phyloP scores from a whole-genome alignment of 2,888 invertebrate genomes.

The Acanthococcus lagerstroemiae region DNA sequence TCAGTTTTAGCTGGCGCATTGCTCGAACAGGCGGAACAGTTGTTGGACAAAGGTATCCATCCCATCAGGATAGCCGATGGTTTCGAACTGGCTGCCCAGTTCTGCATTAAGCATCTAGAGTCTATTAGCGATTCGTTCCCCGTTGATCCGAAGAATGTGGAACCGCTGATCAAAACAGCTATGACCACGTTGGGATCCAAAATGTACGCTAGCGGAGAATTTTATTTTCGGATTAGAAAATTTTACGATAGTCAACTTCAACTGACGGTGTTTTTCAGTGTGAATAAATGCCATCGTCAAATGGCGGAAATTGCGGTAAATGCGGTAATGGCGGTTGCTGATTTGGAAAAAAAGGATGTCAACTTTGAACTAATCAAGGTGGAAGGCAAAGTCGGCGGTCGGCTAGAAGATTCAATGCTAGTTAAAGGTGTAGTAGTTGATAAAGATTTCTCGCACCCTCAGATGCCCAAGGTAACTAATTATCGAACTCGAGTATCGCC shows the following conservation, averaged over 20 bases:
- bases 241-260: not conserved
- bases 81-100: constrained; percentile 89
- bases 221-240: not conserved
- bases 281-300: constrained; percentile 90
- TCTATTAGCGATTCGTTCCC: constrained; percentile 81
- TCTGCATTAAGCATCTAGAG: constrained; percentile 75
- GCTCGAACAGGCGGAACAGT: constrained; percentile 82
- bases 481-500: no score
- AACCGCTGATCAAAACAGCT: constrained; percentile 85
- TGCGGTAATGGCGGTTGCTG: constrained; percentile 92
- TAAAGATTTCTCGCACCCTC: constrained; percentile 98
- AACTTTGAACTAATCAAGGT: constrained; percentile 99
- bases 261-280: constrained; percentile 44
- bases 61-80: constrained; percentile 98
- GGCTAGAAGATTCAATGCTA: constrained; percentile 90
- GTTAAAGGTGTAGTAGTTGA: constrained; percentile 96
- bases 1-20: constrained; percentile 72
- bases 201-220: constrained; percentile 50
- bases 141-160: constrained; percentile 68
- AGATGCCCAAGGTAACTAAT: constrained; percentile 93
- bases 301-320: constrained; percentile 99
- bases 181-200: constrained; percentile 98
- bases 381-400: constrained; percentile 93
- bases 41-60: constrained; percentile 94
- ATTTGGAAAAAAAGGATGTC: constrained; percentile 85